Conservation (phyloP, 2,113 vertebrate genomes). For the Chaenocephalus aceratus region DNA sequence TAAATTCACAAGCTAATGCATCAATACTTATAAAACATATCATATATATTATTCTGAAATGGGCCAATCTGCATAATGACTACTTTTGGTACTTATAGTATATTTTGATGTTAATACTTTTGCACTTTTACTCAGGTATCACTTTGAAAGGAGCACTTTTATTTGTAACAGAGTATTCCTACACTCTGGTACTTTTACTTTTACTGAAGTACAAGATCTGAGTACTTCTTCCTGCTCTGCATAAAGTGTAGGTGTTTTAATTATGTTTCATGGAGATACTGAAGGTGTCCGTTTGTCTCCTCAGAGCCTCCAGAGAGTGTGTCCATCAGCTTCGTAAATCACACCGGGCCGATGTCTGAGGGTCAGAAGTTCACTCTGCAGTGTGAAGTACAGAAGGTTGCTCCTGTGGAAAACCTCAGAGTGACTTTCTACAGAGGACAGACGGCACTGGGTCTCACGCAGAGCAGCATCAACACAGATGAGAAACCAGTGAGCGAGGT, state of each 20-base stretch:
- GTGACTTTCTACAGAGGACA: slow-evolving; percentile 63
- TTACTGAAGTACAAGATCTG: too few species aligned
- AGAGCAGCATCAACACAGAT: accelerated
- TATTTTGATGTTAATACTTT: too few species aligned
- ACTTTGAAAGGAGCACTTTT: too few species aligned
- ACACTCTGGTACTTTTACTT: too few species aligned
- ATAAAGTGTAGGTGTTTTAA: neutral
- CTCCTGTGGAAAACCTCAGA: slow-evolving; percentile 37
- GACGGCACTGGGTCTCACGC: accelerated
- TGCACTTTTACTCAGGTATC: too few species aligned
- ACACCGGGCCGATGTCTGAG: slow-evolving; percentile 27
- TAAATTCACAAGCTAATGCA: too few species aligned
- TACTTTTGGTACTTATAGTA: too few species aligned
- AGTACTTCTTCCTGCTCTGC: too few species aligned
- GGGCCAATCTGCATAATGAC: too few species aligned
- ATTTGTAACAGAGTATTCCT: too few species aligned
- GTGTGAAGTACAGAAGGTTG: slow-evolving; percentile 61
- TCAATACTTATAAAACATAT: too few species aligned
- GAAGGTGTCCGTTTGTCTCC: neutral
- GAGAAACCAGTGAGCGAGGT: neutral
- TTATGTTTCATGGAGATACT: neutral
- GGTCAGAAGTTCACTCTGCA: slow-evolving; percentile 29
- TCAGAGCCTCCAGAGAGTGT: slow-evolving; percentile 68
- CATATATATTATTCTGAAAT: too few species aligned
- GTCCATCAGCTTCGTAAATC: slow-evolving; percentile 13